Percentiles rank a stretch among this genome's conserved stretches.
These are phyloP conservation scores for Ammodytes marinus DNA, from an alignment of 2,113 vertebrate species.

Conservation along the genomic window DNA sequence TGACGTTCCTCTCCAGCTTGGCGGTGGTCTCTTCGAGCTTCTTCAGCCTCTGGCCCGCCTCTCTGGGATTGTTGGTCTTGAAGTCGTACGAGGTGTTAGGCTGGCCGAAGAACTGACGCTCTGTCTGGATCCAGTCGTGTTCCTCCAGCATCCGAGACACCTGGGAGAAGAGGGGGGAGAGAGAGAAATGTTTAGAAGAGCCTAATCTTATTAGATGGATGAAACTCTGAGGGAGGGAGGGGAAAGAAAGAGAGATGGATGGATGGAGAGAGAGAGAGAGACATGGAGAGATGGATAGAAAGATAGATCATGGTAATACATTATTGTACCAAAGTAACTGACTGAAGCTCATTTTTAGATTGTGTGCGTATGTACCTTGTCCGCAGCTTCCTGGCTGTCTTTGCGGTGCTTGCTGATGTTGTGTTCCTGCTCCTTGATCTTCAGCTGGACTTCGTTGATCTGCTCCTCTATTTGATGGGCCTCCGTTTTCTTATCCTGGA, in stretches of 20 bases:
- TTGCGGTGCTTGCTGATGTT: conserved; percentile 89
- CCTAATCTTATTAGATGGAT: not conserved
- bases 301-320: not conserved
- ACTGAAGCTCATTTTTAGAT: not conserved
- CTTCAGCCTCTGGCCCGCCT: conserved; percentile 89
- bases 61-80: conserved; percentile 87
- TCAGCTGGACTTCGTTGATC: conserved; percentile 90
- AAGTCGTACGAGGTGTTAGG: conserved; percentile 94
- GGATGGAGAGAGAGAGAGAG: no score
- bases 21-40: conserved; percentile 88
- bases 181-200: not conserved
- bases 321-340: not conserved
- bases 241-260: no score
- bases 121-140: conserved; percentile 94
- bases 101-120: conserved; percentile 92
- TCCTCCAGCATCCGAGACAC: conserved; percentile 91
- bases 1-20: conserved; percentile 89
- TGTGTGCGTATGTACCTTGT: conserved; percentile 82
- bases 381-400: conserved; percentile 87
- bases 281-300: no score
- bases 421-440: conserved; percentile 91
- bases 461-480: conserved; percentile 83
- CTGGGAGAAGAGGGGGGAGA: conserved; percentile 72
- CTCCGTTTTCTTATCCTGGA: conserved; percentile 85
- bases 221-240: no score